Evolutionary conservation across 2,113 vertebrate genomes (phyloP), one percentile per base, ranked within the genome.

Genomic region (Ceuthmochares aereus): DNA sequence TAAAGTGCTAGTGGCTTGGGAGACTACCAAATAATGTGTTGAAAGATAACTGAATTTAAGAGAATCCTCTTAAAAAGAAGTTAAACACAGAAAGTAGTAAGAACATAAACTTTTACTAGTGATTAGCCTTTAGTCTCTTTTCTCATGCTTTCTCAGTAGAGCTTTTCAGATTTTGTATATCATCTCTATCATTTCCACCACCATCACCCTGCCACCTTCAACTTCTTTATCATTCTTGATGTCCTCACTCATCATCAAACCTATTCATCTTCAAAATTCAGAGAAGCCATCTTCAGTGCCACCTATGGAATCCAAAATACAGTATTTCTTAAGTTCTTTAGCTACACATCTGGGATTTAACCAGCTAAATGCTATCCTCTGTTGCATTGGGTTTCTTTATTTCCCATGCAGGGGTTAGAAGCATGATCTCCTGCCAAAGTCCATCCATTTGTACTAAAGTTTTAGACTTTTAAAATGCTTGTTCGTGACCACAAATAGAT

Each of bases 361-460:
- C 20, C 47, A 64, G 22, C 18, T 6, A 45, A 32, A 9, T 5
- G 11, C 59, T 60, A 64, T 16, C 20, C 43, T 29, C 36, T 30
- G 15, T 68, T 68, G 43, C 67, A 51, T 6, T 49, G 49, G 20
- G 22, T 42, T 78, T 74, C 64, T 66, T 84, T 45, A 75, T 66
- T 51, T 87, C 25, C 30, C 37, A 54, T 1, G 0, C 1, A 76
- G 16, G 19, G 21, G 29, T 45, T 7, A 83, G 19, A 91, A 92
- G 21, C 2, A 0, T 14, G 11, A 66, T 2, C 2, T 6, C 16
- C 54, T 19, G 13, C n/a, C 20, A 7, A 84, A 84, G 25, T 27
- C 47, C 12, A 66, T 86, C 73, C 73, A 42, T 42, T 30, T 12
- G 4, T 22, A 55, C 40, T 81, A 54, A 74, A 81, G 62, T 6